Percentiles rank a stretch among this genome's conserved stretches.
phyloP scores from a whole-genome alignment of 1,140 invertebrate genomes.

The Pseudoatta argentina region DNA sequence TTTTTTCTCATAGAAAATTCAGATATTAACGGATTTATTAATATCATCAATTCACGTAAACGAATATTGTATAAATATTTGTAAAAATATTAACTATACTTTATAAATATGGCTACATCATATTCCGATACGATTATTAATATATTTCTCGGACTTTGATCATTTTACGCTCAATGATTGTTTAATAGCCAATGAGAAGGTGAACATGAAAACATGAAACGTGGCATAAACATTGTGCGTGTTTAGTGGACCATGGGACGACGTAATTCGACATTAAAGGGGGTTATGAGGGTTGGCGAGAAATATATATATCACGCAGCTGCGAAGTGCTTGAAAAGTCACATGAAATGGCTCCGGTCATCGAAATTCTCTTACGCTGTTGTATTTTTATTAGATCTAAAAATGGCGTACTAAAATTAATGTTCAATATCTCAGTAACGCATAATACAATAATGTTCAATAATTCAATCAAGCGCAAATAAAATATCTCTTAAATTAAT shows the following conservation, averaged over 20 bases:
- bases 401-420: not conserved
- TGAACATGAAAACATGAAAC: constrained; percentile 81
- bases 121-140: not conserved
- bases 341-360: constrained; percentile 76
- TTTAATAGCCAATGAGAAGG: constrained; percentile 77
- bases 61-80: not conserved
- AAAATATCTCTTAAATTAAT: constrained; percentile 6
- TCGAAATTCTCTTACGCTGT: constrained; percentile 48
- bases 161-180: constrained; percentile 17
- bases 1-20: not conserved
- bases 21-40: not conserved
- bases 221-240: constrained; percentile 82
- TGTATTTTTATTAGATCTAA: not conserved
- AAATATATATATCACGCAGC: constrained; percentile 74
- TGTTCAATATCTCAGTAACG: not conserved
- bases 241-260: constrained; percentile 83
- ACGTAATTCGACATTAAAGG: constrained; percentile 71
- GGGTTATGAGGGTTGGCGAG: constrained; percentile 64
- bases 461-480: not conserved
- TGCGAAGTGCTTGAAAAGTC: constrained; percentile 73
- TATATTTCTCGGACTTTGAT: constrained; percentile 4
- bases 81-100: not conserved
- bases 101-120: not conserved
- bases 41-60: not conserved
- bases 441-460: not conserved